A percentile compares a stretch with the other conserved stretches of the same genome.
Evolutionary conservation across 2,888 invertebrate genomes (phyloP).

Genomic region (Cepaea hortensis): DNA sequence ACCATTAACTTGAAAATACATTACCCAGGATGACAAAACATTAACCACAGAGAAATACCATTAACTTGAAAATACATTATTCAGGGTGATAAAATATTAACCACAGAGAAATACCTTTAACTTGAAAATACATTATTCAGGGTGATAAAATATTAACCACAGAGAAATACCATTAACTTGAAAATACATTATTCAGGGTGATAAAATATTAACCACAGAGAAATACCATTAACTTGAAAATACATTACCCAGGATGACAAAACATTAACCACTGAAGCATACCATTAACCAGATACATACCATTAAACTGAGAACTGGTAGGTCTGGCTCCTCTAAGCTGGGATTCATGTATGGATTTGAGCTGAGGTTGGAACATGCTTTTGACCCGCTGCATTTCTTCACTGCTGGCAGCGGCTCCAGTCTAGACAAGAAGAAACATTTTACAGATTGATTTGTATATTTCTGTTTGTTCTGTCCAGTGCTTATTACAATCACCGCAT

Average conservation of each 20-base stretch:
- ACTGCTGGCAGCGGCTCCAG: constrained; percentile 33
- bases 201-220: background rate
- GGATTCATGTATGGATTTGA: constrained; percentile 63
- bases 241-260: background rate
- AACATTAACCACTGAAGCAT: background rate
- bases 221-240: background rate
- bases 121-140: too few species aligned
- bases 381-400: constrained; percentile 59
- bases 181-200: too few species aligned
- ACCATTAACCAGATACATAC: constrained; percentile 26
- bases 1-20: background rate
- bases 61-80: too few species aligned
- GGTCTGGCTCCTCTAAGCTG: constrained; percentile 64
- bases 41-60: background rate
- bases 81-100: background rate
- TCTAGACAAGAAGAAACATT: constrained; percentile 1
- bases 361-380: constrained; percentile 64
- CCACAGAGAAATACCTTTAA: background rate
- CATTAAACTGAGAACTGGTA: constrained; percentile 61
- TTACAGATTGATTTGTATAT: too few species aligned
- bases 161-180: too few species aligned
- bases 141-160: too few species aligned
- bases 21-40: too few species aligned
- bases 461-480: too few species aligned
- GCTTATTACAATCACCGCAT: too few species aligned